Evolutionary conservation across 2,113 vertebrate genomes (phyloP).

Genomic region (Myrmecobius fasciatus): DNA sequence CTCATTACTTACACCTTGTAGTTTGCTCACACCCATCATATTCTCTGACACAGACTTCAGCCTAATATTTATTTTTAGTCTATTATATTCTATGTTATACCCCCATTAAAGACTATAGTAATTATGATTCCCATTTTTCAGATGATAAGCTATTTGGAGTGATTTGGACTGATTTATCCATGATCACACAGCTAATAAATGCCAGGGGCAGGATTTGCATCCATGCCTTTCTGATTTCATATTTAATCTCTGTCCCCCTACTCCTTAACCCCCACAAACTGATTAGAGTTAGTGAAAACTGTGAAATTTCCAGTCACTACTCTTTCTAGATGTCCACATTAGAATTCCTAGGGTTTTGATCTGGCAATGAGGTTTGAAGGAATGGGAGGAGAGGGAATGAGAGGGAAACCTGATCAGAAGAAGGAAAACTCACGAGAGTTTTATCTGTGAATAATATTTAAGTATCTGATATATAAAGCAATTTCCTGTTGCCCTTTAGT

Average conservation of each 20-base stretch:
- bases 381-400: background rate
- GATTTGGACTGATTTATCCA: background rate
- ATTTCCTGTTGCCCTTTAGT: conserved; percentile 35
- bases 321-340: background rate
- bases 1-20: background rate
- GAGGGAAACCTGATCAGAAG: conserved; percentile 40
- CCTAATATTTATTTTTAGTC: background rate
- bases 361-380: background rate
- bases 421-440: conserved; percentile 59
- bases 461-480: conserved; percentile 21
- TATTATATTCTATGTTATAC: background rate
- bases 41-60: background rate
- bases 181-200: background rate
- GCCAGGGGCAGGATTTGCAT: background rate
- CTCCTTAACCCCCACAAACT: background rate
- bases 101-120: background rate
- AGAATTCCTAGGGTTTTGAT: conserved; percentile 31
- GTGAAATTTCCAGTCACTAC: background rate
- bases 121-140: background rate
- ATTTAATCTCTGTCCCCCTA: background rate
- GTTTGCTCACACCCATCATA: background rate
- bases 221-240: background rate
- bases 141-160: background rate
- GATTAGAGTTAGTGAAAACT: background rate
- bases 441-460: conserved; percentile 31